Base-by-base conservation (phyloP, 2,888 invertebrate genomes). In the Thecophora atra region DNA sequence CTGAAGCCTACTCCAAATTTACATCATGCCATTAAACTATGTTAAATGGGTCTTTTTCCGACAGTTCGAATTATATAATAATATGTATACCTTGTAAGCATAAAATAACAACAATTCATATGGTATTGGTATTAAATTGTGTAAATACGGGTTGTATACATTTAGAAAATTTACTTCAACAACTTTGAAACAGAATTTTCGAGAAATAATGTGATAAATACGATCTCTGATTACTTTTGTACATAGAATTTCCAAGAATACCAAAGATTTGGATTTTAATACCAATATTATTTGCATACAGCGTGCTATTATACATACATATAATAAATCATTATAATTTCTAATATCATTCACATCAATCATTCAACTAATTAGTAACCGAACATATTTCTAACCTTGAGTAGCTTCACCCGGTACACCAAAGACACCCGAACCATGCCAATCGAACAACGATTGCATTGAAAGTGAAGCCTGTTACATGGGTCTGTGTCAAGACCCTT, bases 391-490 rank as follows among this genome's bases (percentile, higher is more conserved):
- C 47, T 58, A 72, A 67, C 70, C 74, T 79, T 78, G 79, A 82
- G 80, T 90, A 92, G 92, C 91, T 89, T 89, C 91, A 84, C 90
- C 91, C 81, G 91, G 91, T 86, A 89, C 89, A 85, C 89, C 90
- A 81, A 92, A 91, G 87, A 90, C 89, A 85, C 92, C 91, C 81
- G 93, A 91, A 87, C 92, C 93, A 83, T 95, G 94, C 89, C 91
- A 92, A 87, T 92, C 92, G 85, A 93, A 94, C 88, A 91, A 91
- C 84, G 93, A 95, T 88, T 95, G 95, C 88, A 92, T 93, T 88
- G 91, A 92, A 84, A 91, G 89, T 79, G 93, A 94, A 88, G 92
- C 93, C 83, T 95, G 95, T 88, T 92, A 93, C 87, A 92, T 92
- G 90, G 92, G 92, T 81, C 87, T 91, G 80, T 95, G 94, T 88